phyloP scores from a whole-genome alignment of 2,888 invertebrate genomes.

The Netelia melanura region DNA sequence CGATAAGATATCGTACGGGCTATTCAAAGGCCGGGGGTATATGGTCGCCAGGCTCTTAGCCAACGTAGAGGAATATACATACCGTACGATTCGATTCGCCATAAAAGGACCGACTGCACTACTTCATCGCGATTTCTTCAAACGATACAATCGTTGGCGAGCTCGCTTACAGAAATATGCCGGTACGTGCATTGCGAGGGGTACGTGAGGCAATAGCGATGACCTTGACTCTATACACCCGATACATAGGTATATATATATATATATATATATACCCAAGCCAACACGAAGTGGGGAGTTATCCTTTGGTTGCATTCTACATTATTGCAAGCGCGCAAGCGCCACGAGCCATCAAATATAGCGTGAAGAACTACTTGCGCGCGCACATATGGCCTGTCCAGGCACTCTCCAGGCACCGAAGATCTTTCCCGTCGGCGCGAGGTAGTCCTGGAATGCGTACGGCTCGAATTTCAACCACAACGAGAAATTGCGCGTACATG shows the following conservation, averaged over 20 bases:
- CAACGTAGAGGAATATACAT: no score
- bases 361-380: background rate
- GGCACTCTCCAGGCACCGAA: constrained; percentile 44
- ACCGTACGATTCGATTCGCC: background rate
- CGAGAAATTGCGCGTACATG: constrained; percentile 39
- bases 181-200: background rate
- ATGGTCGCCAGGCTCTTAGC: no score
- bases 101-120: constrained; percentile 9
- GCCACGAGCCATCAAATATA: constrained; percentile 35
- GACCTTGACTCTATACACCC: constrained; percentile 29
- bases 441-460: constrained; percentile 75
- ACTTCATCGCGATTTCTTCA: constrained; percentile 26
- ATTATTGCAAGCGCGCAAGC: constrained; percentile 27
- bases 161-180: constrained; percentile 23
- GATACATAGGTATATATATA: no score
- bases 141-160: constrained; percentile 39
- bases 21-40: background rate
- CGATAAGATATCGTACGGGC: constrained; percentile 12
- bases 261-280: background rate
- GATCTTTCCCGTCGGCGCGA: constrained; percentile 13
- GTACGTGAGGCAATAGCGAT: constrained; percentile 11
- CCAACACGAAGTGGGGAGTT: constrained; percentile 19
- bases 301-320: constrained; percentile 30
- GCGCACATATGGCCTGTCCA: constrained; percentile 34
- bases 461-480: constrained; percentile 79